phyloP scores from a whole-genome alignment of 2,113 vertebrate genomes.

The Sapajus apella region DNA sequence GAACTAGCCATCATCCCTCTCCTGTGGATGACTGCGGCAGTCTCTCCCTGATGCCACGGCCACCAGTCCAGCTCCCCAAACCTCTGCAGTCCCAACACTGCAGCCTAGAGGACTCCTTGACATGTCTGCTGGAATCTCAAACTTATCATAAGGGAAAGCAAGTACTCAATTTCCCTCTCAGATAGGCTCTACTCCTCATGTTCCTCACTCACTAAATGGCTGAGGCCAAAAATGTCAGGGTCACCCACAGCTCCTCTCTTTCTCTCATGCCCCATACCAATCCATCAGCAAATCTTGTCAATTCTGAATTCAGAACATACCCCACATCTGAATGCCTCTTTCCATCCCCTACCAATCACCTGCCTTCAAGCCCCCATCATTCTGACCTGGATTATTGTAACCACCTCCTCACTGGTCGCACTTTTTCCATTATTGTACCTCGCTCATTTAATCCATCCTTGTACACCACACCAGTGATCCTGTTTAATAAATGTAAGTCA shows the following conservation, averaged over 20 bases:
- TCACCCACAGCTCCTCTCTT: not conserved
- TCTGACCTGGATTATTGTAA: not conserved
- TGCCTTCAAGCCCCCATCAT: not conserved
- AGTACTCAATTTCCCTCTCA: accelerated
- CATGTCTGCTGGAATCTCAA: not conserved
- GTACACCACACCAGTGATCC: not conserved
- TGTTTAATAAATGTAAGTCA: too few species aligned
- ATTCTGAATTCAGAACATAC: not conserved
- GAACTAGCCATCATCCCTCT: not conserved
- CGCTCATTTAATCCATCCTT: accelerated
- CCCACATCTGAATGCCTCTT: not conserved
- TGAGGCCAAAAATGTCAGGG: not conserved
- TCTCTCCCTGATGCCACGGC: accelerated
- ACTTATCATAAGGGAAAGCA: not conserved
- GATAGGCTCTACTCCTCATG: accelerated
- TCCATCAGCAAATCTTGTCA: not conserved
- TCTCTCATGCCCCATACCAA: too few species aligned
- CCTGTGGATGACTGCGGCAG: accelerated
- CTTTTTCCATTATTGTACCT: not conserved
- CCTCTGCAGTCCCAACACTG: accelerated
- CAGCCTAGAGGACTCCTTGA: too few species aligned
- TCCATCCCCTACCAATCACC: accelerated
- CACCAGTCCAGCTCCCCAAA: accelerated
- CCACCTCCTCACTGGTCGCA: not conserved
- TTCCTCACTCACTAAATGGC: not conserved